Base-by-base conservation (phyloP, 2,888 invertebrate genomes). In the Molanna angustata region DNA sequence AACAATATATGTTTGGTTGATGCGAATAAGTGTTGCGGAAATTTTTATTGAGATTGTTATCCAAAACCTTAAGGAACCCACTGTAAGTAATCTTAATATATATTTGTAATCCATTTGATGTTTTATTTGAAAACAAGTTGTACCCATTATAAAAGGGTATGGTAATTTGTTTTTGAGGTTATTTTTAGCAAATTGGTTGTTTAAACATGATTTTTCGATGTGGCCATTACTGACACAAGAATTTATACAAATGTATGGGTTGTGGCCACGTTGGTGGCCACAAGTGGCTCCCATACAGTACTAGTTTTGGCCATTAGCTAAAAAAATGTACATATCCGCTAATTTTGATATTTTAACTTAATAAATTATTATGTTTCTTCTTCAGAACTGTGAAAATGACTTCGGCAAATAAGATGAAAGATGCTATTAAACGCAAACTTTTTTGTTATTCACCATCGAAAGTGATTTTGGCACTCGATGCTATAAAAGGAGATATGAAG, bases 31-130 rank as follows among this genome's bases (percentile, higher is more conserved):
- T 27, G 27, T 27, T 27, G 27, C 27, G 27, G 27, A 27, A 27
- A 27, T 27, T 27, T 27, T 27, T 27, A 27, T 27, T 27, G 27
- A 27, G n/a, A n/a, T 27, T 27, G 27, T 27, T 27, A 27, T 27
- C 27, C 6, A 27, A 27, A 27, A 27, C 27, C 27, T 35, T 35
- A 35, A 9, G 13, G 7, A 35, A 4, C n/a, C 6, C 13, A n/a
- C 35, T n/a, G 13, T 35, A 9, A 9, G 35, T 35, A 35, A 35
- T 35, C 35, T 35, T n/a, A 35, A n/a, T 35, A 35, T 35, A 35
- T 9, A 35, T 35, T 35, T 9, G 7, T n/a, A 35, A 35, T 35
- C 7, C 4, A 13, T 9, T 35, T 35, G 7, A 35, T 35, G 27
- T 27, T 27, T 27, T 27, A 27, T 27, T 27, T 27, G 27, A 27